phyloP scores from a whole-genome alignment of 2,113 vertebrate species.

The Cynopterus brachyotis region DNA sequence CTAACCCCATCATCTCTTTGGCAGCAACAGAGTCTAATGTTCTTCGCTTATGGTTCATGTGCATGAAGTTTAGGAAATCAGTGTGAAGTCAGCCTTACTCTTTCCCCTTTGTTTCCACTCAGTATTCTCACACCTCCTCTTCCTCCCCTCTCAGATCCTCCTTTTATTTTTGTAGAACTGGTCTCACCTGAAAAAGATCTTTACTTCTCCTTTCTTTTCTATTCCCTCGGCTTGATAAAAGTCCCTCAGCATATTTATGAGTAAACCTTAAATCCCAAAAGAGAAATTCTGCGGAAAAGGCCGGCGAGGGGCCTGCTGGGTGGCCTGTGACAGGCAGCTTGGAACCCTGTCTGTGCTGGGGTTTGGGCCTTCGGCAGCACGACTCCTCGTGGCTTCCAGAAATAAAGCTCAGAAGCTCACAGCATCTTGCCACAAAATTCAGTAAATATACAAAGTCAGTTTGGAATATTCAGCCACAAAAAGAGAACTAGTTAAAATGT shows the following conservation, averaged over 20 bases:
- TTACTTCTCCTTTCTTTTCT: background rate
- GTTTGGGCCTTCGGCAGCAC: rapidly evolving
- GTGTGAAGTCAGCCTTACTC: background rate
- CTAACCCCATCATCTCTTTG: background rate
- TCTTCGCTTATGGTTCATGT: background rate
- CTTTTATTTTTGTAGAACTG: background rate
- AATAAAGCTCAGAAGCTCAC: background rate
- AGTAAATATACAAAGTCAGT: background rate
- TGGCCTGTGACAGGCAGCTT: background rate
- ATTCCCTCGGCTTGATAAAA: background rate
- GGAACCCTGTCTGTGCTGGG: background rate
- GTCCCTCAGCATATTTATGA: background rate
- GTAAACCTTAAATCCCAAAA: slow-evolving; percentile 35
- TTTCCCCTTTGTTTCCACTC: background rate
- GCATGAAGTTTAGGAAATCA: too few species aligned
- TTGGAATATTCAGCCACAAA: background rate
- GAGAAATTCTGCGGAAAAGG: slow-evolving; percentile 41
- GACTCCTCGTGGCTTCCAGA: background rate
- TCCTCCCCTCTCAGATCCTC: background rate
- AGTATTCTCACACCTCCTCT: background rate
- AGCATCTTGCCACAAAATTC: background rate
- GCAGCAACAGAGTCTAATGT: background rate
- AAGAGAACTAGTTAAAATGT: background rate
- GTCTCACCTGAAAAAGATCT: background rate
- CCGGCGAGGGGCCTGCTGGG: background rate